Percentiles rank a stretch among this genome's conserved stretches.
Conservation (phyloP, 2,888 invertebrate genomes). For the Mythimna loreyi region DNA sequence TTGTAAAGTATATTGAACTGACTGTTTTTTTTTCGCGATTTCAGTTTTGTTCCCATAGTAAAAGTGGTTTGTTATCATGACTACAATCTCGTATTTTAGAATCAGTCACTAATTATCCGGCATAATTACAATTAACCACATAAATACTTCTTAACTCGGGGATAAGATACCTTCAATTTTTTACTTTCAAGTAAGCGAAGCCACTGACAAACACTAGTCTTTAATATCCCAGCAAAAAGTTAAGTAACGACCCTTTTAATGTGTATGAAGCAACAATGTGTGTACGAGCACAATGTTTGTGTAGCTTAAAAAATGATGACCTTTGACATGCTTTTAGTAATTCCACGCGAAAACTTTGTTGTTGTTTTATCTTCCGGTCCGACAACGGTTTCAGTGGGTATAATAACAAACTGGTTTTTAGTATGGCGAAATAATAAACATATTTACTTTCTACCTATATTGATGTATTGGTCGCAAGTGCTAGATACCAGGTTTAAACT, state of each 20-base stretch:
- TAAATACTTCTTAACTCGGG: no score
- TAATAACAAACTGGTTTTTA: constrained; percentile 12
- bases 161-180: no score
- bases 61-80: no score
- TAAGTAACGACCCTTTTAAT: background rate
- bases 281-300: constrained; percentile 14
- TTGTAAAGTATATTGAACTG: no score
- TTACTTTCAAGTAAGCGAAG: no score
- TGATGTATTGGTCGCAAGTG: background rate
- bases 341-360: constrained; percentile 47
- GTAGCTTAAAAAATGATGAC: constrained; percentile 5
- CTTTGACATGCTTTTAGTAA: constrained; percentile 18
- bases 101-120: no score
- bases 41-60: no score
- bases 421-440: background rate
- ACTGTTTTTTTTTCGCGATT: no score
- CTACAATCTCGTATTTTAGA: no score
- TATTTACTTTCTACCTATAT: background rate
- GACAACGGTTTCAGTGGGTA: background rate
- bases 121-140: no score
- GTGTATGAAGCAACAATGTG: constrained; percentile 23
- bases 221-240: background rate
- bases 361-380: constrained; percentile 28
- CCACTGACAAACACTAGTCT: no score
- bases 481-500: no score